Evolutionary conservation across 30 jellyfish, hydroid and myxozoan species (phyloP).

Genomic region (Chrysaora quinquecirrha): DNA sequence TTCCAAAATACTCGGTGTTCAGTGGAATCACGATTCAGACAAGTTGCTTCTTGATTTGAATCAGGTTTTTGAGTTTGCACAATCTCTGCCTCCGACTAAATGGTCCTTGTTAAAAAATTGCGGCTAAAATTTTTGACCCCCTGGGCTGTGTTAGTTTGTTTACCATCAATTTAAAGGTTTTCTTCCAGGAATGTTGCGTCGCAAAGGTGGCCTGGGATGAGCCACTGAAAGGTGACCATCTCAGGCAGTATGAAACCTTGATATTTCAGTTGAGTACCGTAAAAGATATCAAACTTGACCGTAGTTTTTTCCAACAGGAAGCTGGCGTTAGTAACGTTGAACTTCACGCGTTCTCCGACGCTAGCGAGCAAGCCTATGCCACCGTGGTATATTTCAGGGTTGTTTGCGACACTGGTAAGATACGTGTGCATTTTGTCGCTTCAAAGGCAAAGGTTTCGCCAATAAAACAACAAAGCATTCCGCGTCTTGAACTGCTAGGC

Average conservation of each 20-base stretch:
- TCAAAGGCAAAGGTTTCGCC: conserved; percentile 83
- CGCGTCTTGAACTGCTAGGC: conserved; percentile 81
- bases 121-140: conserved; percentile 87
- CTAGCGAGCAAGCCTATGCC: conserved; percentile 61
- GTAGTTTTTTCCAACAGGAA: conserved; percentile 32
- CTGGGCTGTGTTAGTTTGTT: conserved; percentile 60
- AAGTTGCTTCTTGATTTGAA: conserved; percentile 29
- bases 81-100: conserved; percentile 56
- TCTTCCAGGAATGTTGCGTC: conserved; percentile 68
- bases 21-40: conserved; percentile 58
- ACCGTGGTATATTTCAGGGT: conserved; percentile 75
- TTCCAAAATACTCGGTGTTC: conserved; percentile 55
- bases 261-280: conserved; percentile 22
- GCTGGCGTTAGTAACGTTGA: conserved; percentile 25
- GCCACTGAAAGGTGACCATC: conserved; percentile 20
- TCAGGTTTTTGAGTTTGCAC: conserved; percentile 20
- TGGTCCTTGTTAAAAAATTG: conserved; percentile 64
- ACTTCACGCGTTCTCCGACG: conserved; percentile 80
- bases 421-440: conserved; percentile 40
- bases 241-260: conserved; percentile 14
- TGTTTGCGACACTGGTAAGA: conserved; percentile 45
- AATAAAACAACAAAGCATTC: conserved; percentile 55
- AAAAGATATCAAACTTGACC: neutral
- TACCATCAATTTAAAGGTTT: conserved; percentile 41
- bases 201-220: conserved; percentile 78